Evolutionary conservation across 2,113 vertebrate genomes (phyloP), one percentile per base, ranked within the genome.

Genomic region (Mystacornis crossleyi): DNA sequence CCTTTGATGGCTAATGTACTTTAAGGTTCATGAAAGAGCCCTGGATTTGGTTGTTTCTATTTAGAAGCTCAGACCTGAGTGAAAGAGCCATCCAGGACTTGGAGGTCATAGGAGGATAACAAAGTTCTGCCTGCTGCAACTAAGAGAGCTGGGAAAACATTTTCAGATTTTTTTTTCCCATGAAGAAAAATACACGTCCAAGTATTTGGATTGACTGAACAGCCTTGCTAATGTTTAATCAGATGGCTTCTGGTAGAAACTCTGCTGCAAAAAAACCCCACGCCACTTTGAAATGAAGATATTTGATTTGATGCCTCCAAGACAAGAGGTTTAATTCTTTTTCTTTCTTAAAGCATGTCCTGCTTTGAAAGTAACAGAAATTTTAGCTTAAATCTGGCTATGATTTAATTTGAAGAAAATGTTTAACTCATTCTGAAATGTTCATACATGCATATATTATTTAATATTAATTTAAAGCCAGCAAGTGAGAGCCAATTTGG

Each of bases 21-120:
- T 94, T 65, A 90, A 84, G 90, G 85, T 89, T 96, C 95, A 96
- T 61, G 77, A 78, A 95, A 83, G 93, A 93, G 64, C 51, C 51
- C 82, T 81, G 66, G 79, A 53, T 92, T 93, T 47, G 28, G 64
- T 78, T 73, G 67, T 33, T 89, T 86, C 71, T 77, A 81, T 91
- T 92, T 58, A 86, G 86, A 87, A 61, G 38, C 34, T 88, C 66
- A 57, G 81, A 58, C 36, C 33, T 64, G 78, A 93, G 42, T 47
- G 60, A 83, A 92, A 64, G 71, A 83, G 48, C 31, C 64, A 71
- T 36, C 33, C 40, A 86, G 75, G 75, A 90, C 64, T 45, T 71
- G 8, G 33, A 90, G 67, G 86, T 94, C 67, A 10, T 15, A 31
- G 64, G 24, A 90, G 71, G 85, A 81, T 34, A 88, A 80, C 13